These are phyloP conservation scores for Strigamia transsilvanica DNA, from an alignment of 2,888 invertebrate genomes.

Conservation along the genomic window DNA sequence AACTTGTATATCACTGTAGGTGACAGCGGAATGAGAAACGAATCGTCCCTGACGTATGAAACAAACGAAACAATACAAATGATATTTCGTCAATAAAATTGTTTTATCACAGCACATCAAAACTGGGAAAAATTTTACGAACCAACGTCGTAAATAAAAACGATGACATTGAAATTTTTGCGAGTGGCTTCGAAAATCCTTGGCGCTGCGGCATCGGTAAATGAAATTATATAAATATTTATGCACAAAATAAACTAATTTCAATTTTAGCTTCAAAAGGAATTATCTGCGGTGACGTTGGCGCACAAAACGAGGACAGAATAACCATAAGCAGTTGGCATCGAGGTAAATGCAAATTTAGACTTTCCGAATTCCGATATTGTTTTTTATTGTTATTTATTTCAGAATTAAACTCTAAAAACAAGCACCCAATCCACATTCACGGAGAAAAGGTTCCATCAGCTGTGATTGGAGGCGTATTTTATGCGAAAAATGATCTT, in stretches of 20 bases:
- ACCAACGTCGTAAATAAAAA: background rate
- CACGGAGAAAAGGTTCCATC: background rate
- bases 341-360: background rate
- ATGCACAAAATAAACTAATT: background rate
- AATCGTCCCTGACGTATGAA: background rate
- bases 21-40: constrained; percentile 33
- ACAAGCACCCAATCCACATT: background rate
- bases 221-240: no score
- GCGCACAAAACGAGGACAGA: background rate
- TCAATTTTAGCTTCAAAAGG: background rate
- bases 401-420: background rate
- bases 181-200: constrained; percentile 14
- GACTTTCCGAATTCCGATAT: background rate
- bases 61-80: background rate
- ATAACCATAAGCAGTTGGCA: background rate
- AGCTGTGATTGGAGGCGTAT: background rate
- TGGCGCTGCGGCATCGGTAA: constrained; percentile 11
- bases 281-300: constrained; percentile 33
- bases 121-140: constrained; percentile 37
- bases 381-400: background rate
- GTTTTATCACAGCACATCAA: background rate
- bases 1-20: constrained; percentile 34
- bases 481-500: background rate
- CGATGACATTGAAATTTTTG: background rate
- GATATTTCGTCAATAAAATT: background rate